These are phyloP conservation scores for Drosophila auraria DNA, from an alignment of 1,140 invertebrate genomes.

Conservation along the genomic window DNA sequence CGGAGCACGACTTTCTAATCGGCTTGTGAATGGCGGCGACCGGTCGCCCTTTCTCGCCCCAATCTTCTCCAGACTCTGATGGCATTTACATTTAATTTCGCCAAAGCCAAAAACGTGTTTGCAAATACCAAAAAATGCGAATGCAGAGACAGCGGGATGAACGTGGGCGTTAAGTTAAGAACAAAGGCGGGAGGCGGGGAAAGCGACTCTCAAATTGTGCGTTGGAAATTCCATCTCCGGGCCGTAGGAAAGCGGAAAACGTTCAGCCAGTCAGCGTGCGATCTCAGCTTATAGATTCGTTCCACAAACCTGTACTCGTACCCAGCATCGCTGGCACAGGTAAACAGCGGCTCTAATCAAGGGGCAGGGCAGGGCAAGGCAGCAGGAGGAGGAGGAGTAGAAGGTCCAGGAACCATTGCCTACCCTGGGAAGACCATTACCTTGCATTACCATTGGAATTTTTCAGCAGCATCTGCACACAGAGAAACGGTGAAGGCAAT, in stretches of 20 bases:
- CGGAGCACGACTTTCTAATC: conserved; percentile 72
- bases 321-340: conserved; percentile 59
- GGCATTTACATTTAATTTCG: conserved; percentile 77
- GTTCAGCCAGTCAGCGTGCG: conserved; percentile 54
- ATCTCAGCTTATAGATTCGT: conserved; percentile 80
- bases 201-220: conserved; percentile 63
- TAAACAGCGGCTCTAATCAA: conserved; percentile 81
- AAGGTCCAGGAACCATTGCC: conserved; percentile 13
- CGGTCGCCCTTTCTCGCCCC: conserved; percentile 39
- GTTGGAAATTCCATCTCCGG: conserved; percentile 69
- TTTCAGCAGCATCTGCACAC: conserved; percentile 47
- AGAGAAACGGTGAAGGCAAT: neutral
- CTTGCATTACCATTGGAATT: conserved; percentile 77
- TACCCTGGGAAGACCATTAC: conserved; percentile 61
- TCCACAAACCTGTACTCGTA: conserved; percentile 75
- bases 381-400: conserved; percentile 10
- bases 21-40: conserved; percentile 39
- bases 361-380: conserved; percentile 26
- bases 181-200: conserved; percentile 48
- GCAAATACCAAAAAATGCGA: conserved; percentile 42
- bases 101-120: conserved; percentile 68
- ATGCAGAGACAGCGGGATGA: conserved; percentile 25
- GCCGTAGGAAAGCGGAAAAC: conserved; percentile 37
- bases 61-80: conserved; percentile 58
- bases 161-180: conserved; percentile 68